Evolutionary conservation across 2,797 vertebrate species (phyloP).

Genomic region (Avahi laniger): DNA sequence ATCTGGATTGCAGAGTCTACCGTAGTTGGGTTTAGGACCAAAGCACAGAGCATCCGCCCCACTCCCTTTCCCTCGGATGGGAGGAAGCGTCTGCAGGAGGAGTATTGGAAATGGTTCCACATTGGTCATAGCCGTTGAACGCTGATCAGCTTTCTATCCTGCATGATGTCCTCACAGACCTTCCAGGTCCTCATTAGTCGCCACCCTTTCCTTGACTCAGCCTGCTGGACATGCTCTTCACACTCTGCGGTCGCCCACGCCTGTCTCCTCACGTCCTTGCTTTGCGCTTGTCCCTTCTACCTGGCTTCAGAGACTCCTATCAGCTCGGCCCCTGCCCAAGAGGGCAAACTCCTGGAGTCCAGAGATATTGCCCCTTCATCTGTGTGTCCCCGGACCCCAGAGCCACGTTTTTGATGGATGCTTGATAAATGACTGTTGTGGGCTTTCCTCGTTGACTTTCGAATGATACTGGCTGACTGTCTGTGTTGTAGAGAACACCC

Average conservation of each 20-base stretch:
- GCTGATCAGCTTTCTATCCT: neutral
- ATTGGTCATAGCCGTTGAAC: neutral
- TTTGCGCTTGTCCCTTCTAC: neutral
- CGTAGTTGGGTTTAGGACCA: neutral
- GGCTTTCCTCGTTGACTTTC: neutral
- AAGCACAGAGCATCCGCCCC: neutral
- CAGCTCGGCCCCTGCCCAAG: neutral
- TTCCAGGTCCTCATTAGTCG: rapidly evolving
- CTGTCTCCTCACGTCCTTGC: neutral
- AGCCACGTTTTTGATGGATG: neutral
- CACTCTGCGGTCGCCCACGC: rapidly evolving
- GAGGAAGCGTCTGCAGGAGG: neutral
- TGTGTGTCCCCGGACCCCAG: neutral
- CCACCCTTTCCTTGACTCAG: rapidly evolving
- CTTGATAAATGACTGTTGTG: neutral
- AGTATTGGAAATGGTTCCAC: rapidly evolving
- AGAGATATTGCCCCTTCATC: neutral
- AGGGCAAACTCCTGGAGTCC: neutral
- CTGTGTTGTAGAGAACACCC: neutral
- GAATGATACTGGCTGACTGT: neutral
- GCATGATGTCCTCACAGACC: neutral
- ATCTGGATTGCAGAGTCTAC: too few relatives aligned
- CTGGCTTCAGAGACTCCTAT: neutral
- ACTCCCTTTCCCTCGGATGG: neutral
- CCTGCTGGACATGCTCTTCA: rapidly evolving